phyloP scores from a whole-genome alignment of 1,140 invertebrate genomes.

The Habropoda laboriosa region DNA sequence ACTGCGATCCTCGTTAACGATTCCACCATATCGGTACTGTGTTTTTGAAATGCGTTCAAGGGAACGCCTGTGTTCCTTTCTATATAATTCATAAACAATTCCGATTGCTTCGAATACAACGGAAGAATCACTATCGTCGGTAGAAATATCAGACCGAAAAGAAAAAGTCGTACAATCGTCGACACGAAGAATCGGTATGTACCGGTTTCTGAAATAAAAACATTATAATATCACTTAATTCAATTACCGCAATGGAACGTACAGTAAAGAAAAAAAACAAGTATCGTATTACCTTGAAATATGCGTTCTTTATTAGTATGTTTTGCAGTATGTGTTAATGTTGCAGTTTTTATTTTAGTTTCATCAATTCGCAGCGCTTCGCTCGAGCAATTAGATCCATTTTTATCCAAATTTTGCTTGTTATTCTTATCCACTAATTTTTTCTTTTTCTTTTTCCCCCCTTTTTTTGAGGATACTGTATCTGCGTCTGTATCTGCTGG shows the following conservation, averaged over 20 bases:
- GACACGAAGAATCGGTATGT: background rate
- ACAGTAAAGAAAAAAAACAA: background rate
- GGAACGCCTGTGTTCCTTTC: slow-evolving; percentile 66
- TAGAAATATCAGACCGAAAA: slow-evolving; percentile 54
- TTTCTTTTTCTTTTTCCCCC: slow-evolving; percentile 70
- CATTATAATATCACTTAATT: background rate
- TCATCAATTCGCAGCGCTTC: background rate
- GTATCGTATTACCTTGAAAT: slow-evolving; percentile 37
- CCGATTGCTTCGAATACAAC: slow-evolving; percentile 58
- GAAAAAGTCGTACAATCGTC: slow-evolving; percentile 52
- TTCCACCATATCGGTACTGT: slow-evolving; percentile 54
- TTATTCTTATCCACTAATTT: slow-evolving; percentile 30
- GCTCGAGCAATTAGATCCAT: background rate
- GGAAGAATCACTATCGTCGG: slow-evolving; percentile 62
- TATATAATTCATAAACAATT: slow-evolving; percentile 64
- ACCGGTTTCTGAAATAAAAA: slow-evolving; percentile 26
- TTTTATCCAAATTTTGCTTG: slow-evolving; percentile 23
- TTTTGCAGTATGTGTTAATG: background rate
- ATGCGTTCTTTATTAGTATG: background rate
- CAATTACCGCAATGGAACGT: background rate
- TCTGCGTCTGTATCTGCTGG: slow-evolving; percentile 50
- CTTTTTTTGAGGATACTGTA: slow-evolving; percentile 64
- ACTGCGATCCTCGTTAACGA: slow-evolving; percentile 35
- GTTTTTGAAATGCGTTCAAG: slow-evolving; percentile 67
- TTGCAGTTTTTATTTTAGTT: background rate